Base-by-base conservation (phyloP, 2,888 invertebrate genomes). In the Luperina testacea region DNA sequence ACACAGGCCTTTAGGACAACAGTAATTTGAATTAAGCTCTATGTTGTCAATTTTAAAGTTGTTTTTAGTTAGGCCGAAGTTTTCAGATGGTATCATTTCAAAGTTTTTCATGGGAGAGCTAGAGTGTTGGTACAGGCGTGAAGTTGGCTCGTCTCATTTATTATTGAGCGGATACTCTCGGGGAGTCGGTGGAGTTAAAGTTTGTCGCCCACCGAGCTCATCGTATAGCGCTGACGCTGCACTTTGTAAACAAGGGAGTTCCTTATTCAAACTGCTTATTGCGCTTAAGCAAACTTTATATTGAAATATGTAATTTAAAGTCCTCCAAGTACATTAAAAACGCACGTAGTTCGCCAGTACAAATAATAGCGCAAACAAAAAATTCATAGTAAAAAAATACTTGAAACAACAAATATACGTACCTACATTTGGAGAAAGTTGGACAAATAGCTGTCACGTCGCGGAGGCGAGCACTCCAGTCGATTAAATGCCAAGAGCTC, bases 131-230 rank as follows among this genome's bases (percentile, higher is more conserved):
- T 92, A 90, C 91, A 91, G 93, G 95, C 94, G 94, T 92, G 93
- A 96, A 96, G 96, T 96, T 95, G 92, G 95, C 93, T 94, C 95
- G 93, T 94, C 95, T 95, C 95, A 96, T 97, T 95, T 97, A 97
- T 96, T 96, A 97, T 97, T 97, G 94, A 97, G 91, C 90, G 92
- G 92, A 95, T 95, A 94, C 93, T 94, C 92, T 92, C 91, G 88
- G 91, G 90, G 91, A 92, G 91, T 91, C 92, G 88, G 85, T 77
- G 83, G 87, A 90, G 88, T 87, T 90, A 85, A 87, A 85, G 90
- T 83, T 84, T 77, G 83, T 78, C 81, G 77, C 67, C 86, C 88
- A 88, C 77, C 70, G 71, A 61, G 71, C 80, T 65, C 77, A 79
- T 78, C 78, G 69, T 71, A 75, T 74, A 75, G 82, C 79, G 48